Evolutionary conservation across 2,113 vertebrate species (phyloP).

Genomic region (Atherinomorus stipes): DNA sequence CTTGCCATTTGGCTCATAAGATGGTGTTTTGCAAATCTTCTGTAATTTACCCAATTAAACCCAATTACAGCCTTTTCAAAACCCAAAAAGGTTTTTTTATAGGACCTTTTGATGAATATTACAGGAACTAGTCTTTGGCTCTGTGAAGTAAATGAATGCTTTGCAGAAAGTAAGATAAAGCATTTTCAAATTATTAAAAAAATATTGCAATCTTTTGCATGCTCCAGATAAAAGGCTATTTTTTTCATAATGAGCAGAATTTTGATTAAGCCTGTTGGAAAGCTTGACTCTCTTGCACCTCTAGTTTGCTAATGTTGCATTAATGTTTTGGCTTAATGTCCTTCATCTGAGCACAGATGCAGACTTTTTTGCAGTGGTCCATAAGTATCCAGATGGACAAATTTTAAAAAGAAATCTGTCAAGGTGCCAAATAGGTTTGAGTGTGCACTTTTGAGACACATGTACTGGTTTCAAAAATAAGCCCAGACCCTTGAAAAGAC

Average conservation of each 20-base stretch:
- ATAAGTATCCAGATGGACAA: slow-evolving; percentile 15
- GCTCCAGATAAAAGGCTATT: not conserved
- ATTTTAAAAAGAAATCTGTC: slow-evolving; percentile 31
- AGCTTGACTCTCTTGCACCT: not conserved
- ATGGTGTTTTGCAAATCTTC: slow-evolving; percentile 19
- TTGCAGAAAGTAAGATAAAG: not conserved
- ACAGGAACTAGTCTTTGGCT: slow-evolving; percentile 3
- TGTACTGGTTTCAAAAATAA: slow-evolving; percentile 34
- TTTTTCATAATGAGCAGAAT: not conserved
- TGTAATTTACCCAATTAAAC: slow-evolving; percentile 45
- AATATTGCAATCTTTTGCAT: not conserved
- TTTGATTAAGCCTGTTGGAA: not conserved
- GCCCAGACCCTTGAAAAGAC: slow-evolving; percentile 24
- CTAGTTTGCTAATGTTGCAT: not conserved
- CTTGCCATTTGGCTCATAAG: slow-evolving; percentile 6
- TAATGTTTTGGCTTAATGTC: not conserved
- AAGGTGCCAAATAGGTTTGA: slow-evolving; percentile 17
- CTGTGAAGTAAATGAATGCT: not conserved
- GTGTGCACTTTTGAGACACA: slow-evolving; percentile 15
- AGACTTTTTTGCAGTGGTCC: slow-evolving; percentile 11
- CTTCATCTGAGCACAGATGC: not conserved
- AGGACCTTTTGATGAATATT: slow-evolving; percentile 29
- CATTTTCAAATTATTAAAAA: not conserved
- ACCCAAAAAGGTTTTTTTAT: not conserved
- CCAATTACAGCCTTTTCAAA: slow-evolving; percentile 10